Percentiles rank a stretch among this genome's conserved stretches.
These are phyloP conservation scores for Daphoenositta chrysoptera DNA, from an alignment of 2,113 vertebrate species.

Conservation along the genomic window DNA sequence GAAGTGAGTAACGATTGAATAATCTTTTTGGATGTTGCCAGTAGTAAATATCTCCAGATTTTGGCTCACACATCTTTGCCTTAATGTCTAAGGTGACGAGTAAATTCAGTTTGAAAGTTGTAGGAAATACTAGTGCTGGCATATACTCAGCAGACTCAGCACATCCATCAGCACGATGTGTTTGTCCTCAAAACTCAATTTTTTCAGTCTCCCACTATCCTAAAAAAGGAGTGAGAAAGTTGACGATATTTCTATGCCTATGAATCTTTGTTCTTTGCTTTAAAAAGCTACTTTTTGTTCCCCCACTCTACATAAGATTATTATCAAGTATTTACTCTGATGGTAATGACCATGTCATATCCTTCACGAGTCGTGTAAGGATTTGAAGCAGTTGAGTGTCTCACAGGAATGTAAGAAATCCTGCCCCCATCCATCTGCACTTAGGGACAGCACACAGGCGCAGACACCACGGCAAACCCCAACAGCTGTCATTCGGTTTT, in stretches of 20 bases:
- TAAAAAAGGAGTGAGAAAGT: not conserved
- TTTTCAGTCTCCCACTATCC: not conserved
- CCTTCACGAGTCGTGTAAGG: not conserved
- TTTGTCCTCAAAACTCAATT: not conserved
- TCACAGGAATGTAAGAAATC: not conserved
- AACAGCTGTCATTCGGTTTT: not conserved
- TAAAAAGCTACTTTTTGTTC: not conserved
- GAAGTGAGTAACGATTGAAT: not conserved
- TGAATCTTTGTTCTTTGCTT: not conserved
- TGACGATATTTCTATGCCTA: not conserved
- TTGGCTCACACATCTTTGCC: not conserved
- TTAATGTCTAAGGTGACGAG: not conserved
- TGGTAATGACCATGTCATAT: not conserved
- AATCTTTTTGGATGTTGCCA: not conserved
- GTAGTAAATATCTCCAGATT: not conserved
- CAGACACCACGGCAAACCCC: fast-evolving
- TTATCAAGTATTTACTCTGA: not conserved
- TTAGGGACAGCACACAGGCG: not conserved
- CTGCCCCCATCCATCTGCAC: not conserved
- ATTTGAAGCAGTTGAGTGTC: not conserved
- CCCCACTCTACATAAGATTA: not conserved
- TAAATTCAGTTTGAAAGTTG: not conserved
- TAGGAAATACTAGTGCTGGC: not conserved
- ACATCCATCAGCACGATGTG: not conserved
- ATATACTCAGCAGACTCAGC: not conserved